Percentiles rank a stretch among this genome's conserved stretches.
Conservation (phyloP, 2,888 invertebrate genomes). For the Chalcosyrphus nemorum region DNA sequence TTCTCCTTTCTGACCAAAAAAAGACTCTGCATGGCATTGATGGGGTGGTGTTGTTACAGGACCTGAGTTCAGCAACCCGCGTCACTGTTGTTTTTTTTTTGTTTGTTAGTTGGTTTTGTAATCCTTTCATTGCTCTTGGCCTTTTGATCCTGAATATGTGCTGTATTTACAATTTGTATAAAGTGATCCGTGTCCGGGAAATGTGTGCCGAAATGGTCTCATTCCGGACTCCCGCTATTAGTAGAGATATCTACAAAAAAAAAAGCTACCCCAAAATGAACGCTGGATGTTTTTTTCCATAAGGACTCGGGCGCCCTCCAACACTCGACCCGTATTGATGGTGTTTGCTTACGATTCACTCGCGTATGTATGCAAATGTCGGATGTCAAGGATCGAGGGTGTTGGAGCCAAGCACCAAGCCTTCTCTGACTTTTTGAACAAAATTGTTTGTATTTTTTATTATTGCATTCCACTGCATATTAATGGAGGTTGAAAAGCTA, state of each 20-base stretch:
- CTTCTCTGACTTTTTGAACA: constrained; percentile 45
- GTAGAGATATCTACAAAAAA: constrained; percentile 21
- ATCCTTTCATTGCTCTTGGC: constrained; percentile 70
- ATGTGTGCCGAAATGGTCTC: constrained; percentile 14
- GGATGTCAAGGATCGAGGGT: constrained; percentile 48
- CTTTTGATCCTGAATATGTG: constrained; percentile 71
- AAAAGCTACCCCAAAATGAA: neutral
- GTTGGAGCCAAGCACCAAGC: constrained; percentile 18
- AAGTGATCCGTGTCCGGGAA: constrained; percentile 60
- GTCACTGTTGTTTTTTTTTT: neutral
- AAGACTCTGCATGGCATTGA: constrained; percentile 37
- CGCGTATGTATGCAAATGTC: constrained; percentile 58
- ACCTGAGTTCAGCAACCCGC: constrained; percentile 40
- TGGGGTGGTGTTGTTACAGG: constrained; percentile 59
- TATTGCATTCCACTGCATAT: constrained; percentile 39
- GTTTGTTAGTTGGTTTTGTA: constrained; percentile 37
- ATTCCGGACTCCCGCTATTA: constrained; percentile 37
- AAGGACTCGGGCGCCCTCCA: constrained; percentile 41
- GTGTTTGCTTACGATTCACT: constrained; percentile 58
- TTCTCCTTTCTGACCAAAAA: constrained; percentile 24
- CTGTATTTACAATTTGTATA: constrained; percentile 71
- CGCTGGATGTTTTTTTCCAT: constrained; percentile 45
- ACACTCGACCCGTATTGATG: constrained; percentile 36
- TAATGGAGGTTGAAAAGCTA: constrained; percentile 24
- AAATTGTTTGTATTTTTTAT: constrained; percentile 24